These are phyloP conservation scores for Edolisoma coerulescens DNA, from an alignment of 2,113 vertebrate genomes.

Conservation along the genomic window DNA sequence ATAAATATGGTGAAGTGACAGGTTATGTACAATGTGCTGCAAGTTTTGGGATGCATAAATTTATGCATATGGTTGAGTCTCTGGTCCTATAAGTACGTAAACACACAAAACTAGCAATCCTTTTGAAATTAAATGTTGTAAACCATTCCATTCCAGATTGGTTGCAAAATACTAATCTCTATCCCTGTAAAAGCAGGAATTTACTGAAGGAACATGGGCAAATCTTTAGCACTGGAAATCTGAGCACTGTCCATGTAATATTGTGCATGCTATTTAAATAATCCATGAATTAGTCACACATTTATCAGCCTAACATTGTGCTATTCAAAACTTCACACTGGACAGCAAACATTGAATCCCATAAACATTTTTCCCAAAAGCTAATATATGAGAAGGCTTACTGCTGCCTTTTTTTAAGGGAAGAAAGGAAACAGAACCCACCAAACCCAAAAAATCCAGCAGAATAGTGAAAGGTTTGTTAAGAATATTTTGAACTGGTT, in stretches of 20 bases:
- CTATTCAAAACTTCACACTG: neutral
- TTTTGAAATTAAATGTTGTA: neutral
- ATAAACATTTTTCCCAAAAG: neutral
- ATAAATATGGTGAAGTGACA: neutral
- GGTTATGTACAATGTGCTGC: neutral
- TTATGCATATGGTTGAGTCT: neutral
- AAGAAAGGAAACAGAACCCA: neutral
- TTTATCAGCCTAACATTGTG: neutral
- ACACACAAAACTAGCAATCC: neutral
- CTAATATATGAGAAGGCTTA: neutral
- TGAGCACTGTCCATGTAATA: neutral
- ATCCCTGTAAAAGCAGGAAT: conserved; percentile 45
- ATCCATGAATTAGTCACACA: conserved; percentile 50
- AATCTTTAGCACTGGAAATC: neutral
- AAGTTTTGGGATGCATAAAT: neutral
- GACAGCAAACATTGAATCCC: neutral
- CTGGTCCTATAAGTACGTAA: neutral
- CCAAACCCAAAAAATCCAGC: neutral
- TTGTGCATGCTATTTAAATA: conserved; percentile 34
- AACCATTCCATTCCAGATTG: neutral
- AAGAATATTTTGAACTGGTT: neutral
- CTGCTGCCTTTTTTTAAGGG: neutral
- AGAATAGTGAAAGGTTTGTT: neutral
- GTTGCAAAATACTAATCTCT: conserved; percentile 7
- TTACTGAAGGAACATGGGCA: neutral